These are phyloP conservation scores for Megaustenia siamemsis DNA, from an alignment of 2,888 invertebrate genomes.

Conservation along the genomic window DNA sequence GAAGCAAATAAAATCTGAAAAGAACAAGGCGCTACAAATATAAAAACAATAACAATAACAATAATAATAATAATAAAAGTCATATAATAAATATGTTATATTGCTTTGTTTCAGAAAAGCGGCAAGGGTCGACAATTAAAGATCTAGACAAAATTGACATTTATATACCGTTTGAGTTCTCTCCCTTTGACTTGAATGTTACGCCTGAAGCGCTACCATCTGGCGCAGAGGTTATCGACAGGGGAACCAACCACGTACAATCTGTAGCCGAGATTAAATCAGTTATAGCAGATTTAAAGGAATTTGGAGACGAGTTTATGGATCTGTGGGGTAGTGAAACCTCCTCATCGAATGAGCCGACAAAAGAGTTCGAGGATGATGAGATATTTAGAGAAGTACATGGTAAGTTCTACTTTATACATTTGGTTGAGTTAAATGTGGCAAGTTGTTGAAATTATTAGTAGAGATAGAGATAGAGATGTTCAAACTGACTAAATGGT, in stretches of 20 bases:
- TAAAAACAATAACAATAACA: no score
- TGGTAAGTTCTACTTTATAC: slow-evolving; percentile 16
- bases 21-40: no score
- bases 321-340: slow-evolving; percentile 60
- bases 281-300: slow-evolving; percentile 50
- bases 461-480: no score
- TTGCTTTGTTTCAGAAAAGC: slow-evolving; percentile 48
- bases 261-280: slow-evolving; percentile 27
- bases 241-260: slow-evolving; percentile 64
- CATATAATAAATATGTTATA: no score
- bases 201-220: slow-evolving; percentile 42
- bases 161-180: slow-evolving; percentile 57
- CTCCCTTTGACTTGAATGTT: slow-evolving; percentile 56
- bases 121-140: slow-evolving; percentile 58
- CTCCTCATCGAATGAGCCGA: not conserved
- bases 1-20: no score
- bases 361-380: slow-evolving; percentile 45
- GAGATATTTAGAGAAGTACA: slow-evolving; percentile 44
- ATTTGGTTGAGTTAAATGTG: not conserved
- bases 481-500: no score
- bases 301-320: slow-evolving; percentile 71
- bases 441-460: no score
- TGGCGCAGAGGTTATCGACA: slow-evolving; percentile 61
- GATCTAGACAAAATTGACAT: slow-evolving; percentile 64
- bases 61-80: no score